phyloP scores from a whole-genome alignment of 2,797 vertebrate species.

The Gobio occitaniae region DNA sequence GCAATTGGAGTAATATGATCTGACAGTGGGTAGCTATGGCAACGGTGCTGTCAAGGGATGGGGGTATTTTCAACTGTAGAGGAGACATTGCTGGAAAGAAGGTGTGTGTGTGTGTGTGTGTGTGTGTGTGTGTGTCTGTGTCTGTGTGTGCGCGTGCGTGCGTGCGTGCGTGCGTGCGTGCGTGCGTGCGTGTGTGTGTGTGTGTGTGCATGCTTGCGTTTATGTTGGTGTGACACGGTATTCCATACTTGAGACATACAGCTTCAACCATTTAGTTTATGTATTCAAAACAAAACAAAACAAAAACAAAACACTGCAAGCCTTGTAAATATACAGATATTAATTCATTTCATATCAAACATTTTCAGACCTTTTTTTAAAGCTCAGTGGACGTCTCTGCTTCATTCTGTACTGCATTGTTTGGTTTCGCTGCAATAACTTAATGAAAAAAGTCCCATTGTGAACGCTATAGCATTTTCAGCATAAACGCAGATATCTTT shows the following conservation, averaged over 20 bases:
- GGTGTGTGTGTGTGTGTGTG: slow-evolving; percentile 19
- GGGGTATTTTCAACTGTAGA: slow-evolving; percentile 47
- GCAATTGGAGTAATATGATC: slow-evolving; percentile 89
- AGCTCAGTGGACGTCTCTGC: slow-evolving; percentile 41
- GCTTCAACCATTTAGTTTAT: slow-evolving; percentile 38
- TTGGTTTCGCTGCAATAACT: slow-evolving; percentile 34
- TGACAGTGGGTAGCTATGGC: slow-evolving; percentile 53
- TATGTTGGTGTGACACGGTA: slow-evolving; percentile 29
- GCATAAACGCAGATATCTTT: slow-evolving; percentile 72
- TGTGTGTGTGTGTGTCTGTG: slow-evolving; percentile 13
- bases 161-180: background rate
- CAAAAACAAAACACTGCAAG: slow-evolving; percentile 12
- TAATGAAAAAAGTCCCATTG: slow-evolving; percentile 43
- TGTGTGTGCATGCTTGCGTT: slow-evolving; percentile 29
- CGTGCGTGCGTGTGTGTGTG: background rate
- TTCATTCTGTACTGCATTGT: slow-evolving; percentile 68
- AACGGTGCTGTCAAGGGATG: slow-evolving; percentile 49
- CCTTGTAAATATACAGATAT: slow-evolving; percentile 53
- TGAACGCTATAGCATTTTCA: slow-evolving; percentile 69
- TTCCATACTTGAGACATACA: slow-evolving; percentile 30
- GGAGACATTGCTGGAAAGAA: slow-evolving; percentile 32
- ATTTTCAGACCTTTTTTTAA: slow-evolving; percentile 81
- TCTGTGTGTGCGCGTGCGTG: slow-evolving; percentile 31
- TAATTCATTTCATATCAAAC: slow-evolving; percentile 53
- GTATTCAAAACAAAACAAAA: background rate